Evolutionary conservation across 1,140 invertebrate species (phyloP).

Genomic region (Drosophila hydei): DNA sequence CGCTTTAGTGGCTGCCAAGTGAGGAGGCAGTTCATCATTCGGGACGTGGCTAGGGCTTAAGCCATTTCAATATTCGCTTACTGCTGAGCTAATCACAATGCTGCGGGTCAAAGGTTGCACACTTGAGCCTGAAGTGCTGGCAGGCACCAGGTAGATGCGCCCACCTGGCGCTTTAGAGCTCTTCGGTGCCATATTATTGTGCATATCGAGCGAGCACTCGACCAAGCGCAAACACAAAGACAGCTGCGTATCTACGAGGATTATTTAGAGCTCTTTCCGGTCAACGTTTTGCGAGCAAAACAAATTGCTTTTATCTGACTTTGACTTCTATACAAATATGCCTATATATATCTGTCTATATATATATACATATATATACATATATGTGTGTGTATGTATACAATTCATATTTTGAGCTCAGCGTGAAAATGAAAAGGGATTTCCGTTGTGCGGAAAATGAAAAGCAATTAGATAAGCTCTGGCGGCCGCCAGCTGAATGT

Average conservation of each 20-base stretch:
- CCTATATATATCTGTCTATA: not conserved
- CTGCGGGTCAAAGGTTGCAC: constrained; percentile 56
- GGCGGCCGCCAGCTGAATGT: constrained; percentile 48
- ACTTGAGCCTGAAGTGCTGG: constrained; percentile 50
- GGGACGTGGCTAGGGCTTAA: constrained; percentile 5
- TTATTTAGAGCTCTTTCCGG: constrained; percentile 56
- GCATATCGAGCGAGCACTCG: constrained; percentile 69
- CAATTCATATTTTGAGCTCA: constrained; percentile 69
- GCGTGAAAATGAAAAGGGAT: constrained; percentile 62
- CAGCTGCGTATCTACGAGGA: constrained; percentile 33
- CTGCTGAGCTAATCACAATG: constrained; percentile 67
- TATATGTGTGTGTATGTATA: not conserved
- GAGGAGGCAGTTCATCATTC: constrained; percentile 63
- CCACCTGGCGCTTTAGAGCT: constrained; percentile 74
- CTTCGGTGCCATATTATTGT: constrained; percentile 70
- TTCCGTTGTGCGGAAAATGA: constrained; percentile 46
- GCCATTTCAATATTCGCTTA: constrained; percentile 18
- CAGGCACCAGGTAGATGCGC: constrained; percentile 23
- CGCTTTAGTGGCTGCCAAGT: constrained; percentile 12
- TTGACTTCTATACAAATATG: constrained; percentile 33
- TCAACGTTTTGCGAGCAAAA: constrained; percentile 62
- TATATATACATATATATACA: not conserved
- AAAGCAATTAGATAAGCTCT: constrained; percentile 78
- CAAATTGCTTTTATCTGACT: constrained; percentile 72
- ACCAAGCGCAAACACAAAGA: constrained; percentile 12